Evolutionary conservation across 37 sponge, comb jelly and placozoan species (phyloP).

Genomic region (Mnemiopsis leidyi): DNA sequence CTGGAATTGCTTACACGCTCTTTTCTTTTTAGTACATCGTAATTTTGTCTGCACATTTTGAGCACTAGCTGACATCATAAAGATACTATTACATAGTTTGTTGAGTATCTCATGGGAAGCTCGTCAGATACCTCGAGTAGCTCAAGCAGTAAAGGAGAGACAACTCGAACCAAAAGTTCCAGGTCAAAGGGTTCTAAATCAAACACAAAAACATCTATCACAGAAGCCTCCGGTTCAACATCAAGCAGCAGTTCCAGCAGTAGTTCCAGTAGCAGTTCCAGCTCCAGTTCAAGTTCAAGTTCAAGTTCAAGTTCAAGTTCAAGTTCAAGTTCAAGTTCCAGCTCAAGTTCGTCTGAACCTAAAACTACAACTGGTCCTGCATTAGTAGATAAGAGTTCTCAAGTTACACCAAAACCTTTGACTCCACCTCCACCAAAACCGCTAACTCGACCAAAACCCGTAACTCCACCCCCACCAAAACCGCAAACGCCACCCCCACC

Average conservation of each 20-base stretch:
- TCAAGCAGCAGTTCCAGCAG: not conserved
- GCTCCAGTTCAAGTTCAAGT: not conserved
- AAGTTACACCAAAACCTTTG: not conserved
- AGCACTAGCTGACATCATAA: not conserved
- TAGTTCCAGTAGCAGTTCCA: not conserved
- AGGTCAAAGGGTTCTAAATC: not conserved
- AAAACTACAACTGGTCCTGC: not conserved
- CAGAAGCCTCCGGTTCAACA: not conserved
- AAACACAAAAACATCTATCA: not conserved
- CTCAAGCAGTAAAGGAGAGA: not conserved
- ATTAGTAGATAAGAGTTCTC: not conserved
- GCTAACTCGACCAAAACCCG: not conserved
- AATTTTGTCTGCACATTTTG: not conserved
- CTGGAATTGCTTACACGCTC: not conserved
- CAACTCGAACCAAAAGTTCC: not conserved
- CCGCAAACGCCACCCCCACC: not conserved
- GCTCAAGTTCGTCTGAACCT: not conserved
- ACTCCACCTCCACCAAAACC: constrained; percentile 11
- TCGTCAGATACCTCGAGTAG: not conserved
- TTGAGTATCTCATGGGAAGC: not conserved
- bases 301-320: not conserved
- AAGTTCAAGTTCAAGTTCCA: not conserved
- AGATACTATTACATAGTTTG: too few species aligned
- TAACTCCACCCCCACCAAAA: constrained; percentile 8
- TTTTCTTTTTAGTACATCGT: not conserved